Conservation (phyloP, 1,140 invertebrate genomes). For the Melanaphis sacchari region DNA sequence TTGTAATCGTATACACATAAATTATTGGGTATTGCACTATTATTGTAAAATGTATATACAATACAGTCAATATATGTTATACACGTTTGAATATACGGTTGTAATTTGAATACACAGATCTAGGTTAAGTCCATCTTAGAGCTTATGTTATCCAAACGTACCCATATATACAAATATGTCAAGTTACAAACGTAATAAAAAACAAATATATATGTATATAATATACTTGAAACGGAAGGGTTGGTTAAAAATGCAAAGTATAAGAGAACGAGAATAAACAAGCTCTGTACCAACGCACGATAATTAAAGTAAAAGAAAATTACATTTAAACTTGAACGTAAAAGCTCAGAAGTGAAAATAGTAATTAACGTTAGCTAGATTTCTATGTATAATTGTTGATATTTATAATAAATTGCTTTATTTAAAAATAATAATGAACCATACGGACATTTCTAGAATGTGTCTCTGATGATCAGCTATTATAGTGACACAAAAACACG, state of each 20-base stretch:
- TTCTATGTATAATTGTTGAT: not conserved
- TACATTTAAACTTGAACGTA: not conserved
- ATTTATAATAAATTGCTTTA: not conserved
- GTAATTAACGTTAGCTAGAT: not conserved
- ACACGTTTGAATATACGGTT: not conserved
- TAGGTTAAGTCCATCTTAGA: slow-evolving; percentile 13
- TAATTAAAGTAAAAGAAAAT: not conserved
- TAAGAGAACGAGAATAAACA: not conserved
- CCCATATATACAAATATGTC: not conserved
- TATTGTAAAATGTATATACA: not conserved
- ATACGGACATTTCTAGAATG: not conserved
- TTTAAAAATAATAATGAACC: not conserved
- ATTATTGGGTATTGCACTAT: not conserved
- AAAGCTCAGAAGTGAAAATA: not conserved
- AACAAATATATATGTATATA: not conserved
- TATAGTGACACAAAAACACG: not conserved
- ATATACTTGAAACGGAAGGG: not conserved
- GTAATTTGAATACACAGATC: not conserved
- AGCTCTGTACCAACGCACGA: not conserved
- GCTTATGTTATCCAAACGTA: not conserved
- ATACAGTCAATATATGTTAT: not conserved
- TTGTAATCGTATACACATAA: not conserved
- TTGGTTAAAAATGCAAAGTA: not conserved
- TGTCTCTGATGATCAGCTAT: not conserved
- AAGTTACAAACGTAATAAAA: not conserved